Evolutionary conservation across 2,888 invertebrate genomes (phyloP).

Genomic region (Chouioia cunea): DNA sequence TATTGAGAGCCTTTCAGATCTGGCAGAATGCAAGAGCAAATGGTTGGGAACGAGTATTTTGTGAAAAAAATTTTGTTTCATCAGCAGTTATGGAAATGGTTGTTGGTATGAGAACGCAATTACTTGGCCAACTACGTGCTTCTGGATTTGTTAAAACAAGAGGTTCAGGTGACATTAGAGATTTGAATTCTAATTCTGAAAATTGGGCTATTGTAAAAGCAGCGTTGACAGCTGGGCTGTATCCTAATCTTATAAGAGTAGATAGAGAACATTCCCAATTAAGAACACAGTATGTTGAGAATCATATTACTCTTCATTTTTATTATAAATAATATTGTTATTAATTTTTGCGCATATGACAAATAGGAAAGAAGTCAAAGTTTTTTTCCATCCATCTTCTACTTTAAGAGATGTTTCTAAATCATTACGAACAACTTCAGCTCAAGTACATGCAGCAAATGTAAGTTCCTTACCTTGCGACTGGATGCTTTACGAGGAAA

Average conservation of each 20-base stretch:
- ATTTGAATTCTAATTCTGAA: constrained; percentile 85
- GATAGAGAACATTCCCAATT: constrained; percentile 76
- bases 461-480: constrained; percentile 76
- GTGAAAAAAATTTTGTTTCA: constrained; percentile 82
- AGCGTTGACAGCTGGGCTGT: constrained; percentile 88
- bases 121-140: constrained; percentile 84
- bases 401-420: constrained; percentile 70
- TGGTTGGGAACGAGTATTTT: constrained; percentile 79
- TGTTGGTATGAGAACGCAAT: constrained; percentile 84
- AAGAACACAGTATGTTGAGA: constrained; percentile 73
- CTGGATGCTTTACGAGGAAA: constrained; percentile 91
- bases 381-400: constrained; percentile 75
- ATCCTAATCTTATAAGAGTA: constrained; percentile 87
- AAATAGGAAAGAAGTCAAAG: constrained; percentile 73
- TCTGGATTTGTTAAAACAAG: constrained; percentile 79
- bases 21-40: constrained; percentile 75
- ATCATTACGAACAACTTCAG: constrained; percentile 59
- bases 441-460: constrained; percentile 64
- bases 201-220: constrained; percentile 94
- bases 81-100: constrained; percentile 92
- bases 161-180: constrained; percentile 78
- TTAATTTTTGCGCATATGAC: constrained; percentile 34
- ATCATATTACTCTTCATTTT: not conserved
- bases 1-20: constrained; percentile 83
- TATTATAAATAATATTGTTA: not conserved